These are phyloP conservation scores for Andrena haemorrhoa DNA, from an alignment of 2,888 invertebrate genomes.

Conservation along the genomic window DNA sequence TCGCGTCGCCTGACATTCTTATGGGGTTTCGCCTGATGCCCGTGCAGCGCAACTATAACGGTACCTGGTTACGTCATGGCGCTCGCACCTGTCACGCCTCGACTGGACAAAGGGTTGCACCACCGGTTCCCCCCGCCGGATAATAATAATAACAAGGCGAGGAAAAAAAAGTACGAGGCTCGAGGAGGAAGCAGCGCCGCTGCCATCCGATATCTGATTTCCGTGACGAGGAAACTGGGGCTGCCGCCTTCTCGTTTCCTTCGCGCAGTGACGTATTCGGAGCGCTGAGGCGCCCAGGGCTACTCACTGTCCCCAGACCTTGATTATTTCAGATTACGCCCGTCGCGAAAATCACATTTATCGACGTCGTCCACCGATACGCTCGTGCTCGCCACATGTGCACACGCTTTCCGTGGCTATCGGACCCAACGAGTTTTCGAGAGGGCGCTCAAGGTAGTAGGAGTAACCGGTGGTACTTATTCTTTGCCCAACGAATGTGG, in stretches of 20 bases:
- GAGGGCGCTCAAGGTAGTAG: too few relatives aligned
- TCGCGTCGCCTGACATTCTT: conserved; percentile 70
- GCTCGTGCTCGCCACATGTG: background rate
- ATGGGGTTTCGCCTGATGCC: conserved; percentile 76
- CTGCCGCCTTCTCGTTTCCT: conserved; percentile 55
- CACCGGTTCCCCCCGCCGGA: conserved; percentile 50
- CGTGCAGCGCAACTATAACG: conserved; percentile 74
- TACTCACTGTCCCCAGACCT: conserved; percentile 26
- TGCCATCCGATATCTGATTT: conserved; percentile 78
- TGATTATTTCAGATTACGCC: conserved; percentile 18
- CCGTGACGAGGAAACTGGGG: conserved; percentile 68
- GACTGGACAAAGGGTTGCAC: conserved; percentile 77
- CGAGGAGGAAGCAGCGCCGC: conserved; percentile 47
- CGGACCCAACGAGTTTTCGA: too few relatives aligned
- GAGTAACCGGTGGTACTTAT: too few relatives aligned
- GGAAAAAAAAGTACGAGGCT: conserved; percentile 58
- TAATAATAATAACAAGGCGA: conserved; percentile 51
- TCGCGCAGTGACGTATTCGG: conserved; percentile 48
- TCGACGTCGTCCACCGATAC: background rate
- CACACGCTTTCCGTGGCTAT: background rate
- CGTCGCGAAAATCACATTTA: conserved; percentile 2
- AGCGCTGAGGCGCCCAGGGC: conserved; percentile 45
- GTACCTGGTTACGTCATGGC: conserved; percentile 80
- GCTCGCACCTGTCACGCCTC: conserved; percentile 79
- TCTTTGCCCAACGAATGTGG: background rate